Evolutionary conservation across 2,113 vertebrate genomes (phyloP).

Genomic region (Delphinapterus leucas): DNA sequence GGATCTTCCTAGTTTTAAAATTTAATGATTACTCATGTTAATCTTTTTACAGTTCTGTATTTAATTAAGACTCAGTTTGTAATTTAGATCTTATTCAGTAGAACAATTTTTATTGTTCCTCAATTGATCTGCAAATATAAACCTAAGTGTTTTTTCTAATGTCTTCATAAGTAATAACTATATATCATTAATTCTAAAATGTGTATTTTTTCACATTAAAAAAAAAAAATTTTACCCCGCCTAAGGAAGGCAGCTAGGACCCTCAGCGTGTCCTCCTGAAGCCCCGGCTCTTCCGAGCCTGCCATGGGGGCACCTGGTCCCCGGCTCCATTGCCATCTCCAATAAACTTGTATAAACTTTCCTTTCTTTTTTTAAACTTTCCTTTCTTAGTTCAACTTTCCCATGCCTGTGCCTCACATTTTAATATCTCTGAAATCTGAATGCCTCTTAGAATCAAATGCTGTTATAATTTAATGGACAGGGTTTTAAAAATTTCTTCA

Average conservation of each 20-base stretch:
- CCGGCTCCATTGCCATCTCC: neutral
- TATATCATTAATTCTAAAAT: neutral
- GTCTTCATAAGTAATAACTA: neutral
- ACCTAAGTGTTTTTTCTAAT: neutral
- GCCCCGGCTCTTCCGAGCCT: conserved; percentile 29
- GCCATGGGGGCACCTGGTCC: conserved; percentile 63
- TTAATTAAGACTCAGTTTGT: neutral
- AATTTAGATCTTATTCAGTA: neutral
- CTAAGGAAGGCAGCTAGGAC: conserved; percentile 78
- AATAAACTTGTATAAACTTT: neutral
- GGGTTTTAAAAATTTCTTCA: neutral
- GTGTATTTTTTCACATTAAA: neutral
- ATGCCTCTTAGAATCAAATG: neutral
- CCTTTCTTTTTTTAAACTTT: neutral
- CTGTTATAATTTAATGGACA: neutral
- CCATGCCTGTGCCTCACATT: neutral
- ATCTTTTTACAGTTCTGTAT: neutral
- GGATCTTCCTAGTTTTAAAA: neutral
- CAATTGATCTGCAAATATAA: conserved; percentile 19
- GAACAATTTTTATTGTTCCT: neutral
- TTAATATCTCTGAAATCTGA: conserved; percentile 5
- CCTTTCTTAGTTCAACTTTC: neutral
- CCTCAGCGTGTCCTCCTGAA: conserved; percentile 69
- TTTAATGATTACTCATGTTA: neutral
- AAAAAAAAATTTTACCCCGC: neutral